Evolutionary conservation across 2,888 invertebrate species (phyloP).

Genomic region (Harmothoe impar): DNA sequence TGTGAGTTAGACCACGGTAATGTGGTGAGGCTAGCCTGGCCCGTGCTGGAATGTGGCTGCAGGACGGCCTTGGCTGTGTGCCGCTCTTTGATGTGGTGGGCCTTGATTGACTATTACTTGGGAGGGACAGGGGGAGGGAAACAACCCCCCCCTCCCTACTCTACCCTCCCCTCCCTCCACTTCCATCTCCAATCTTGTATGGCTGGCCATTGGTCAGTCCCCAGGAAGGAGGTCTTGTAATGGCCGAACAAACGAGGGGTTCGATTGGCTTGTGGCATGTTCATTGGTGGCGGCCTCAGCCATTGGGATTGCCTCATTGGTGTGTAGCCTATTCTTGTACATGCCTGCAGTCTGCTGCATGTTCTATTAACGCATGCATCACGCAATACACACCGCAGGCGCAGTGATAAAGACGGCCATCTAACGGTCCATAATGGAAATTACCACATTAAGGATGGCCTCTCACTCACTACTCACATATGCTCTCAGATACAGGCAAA

Average conservation of each 20-base stretch:
- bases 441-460: not conserved
- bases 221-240: conserved; percentile 26
- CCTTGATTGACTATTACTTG: conserved; percentile 24
- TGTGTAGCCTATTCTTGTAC: conserved; percentile 28
- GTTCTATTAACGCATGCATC: not conserved
- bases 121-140: not conserved
- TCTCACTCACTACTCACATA: not conserved
- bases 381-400: not conserved
- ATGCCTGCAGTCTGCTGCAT: not conserved
- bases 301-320: conserved; percentile 5
- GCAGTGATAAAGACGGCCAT: not conserved
- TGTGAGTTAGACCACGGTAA: not conserved
- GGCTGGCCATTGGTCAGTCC: not conserved
- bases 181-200: conserved; percentile 16
- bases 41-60: conserved; percentile 13
- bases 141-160: too few relatives aligned
- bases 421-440: not conserved
- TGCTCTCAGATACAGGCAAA: not conserved
- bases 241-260: conserved; percentile 14
- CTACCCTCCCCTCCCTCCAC: not conserved
- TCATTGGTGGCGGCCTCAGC: not conserved
- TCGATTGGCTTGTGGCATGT: not conserved
- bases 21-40: not conserved
- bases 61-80: not conserved
- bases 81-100: not conserved